Percentiles rank a stretch among this genome's conserved stretches.
Evolutionary conservation across 2,797 vertebrate species (phyloP).

Genomic region (Galago senegalensis): DNA sequence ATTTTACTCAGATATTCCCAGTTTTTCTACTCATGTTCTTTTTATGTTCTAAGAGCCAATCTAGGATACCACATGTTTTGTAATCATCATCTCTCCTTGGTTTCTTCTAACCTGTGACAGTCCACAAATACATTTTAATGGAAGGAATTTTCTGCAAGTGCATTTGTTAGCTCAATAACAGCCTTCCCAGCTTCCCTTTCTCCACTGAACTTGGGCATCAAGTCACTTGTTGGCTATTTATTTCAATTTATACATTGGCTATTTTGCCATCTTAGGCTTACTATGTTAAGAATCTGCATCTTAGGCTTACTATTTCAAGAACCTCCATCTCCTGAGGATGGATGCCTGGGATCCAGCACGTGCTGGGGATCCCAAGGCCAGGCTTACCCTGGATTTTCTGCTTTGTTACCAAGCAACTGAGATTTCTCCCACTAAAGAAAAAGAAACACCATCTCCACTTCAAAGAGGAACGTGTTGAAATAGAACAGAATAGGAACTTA

Average conservation of each 20-base stretch:
- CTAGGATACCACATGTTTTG: not conserved
- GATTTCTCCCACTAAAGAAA: not conserved
- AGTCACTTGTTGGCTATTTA: not conserved
- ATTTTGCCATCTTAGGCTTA: not conserved
- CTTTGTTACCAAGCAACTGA: constrained; percentile 44
- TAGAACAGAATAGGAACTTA: not conserved
- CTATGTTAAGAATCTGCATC: not conserved
- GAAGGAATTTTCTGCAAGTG: not conserved
- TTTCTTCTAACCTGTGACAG: not conserved
- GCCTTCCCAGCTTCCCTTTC: not conserved
- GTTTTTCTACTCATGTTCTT: not conserved
- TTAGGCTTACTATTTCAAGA: not conserved
- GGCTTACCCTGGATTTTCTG: not conserved
- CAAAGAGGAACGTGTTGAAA: not conserved
- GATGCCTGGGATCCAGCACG: not conserved
- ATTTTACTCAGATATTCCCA: constrained; percentile 31
- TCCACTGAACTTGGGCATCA: not conserved
- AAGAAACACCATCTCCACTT: not conserved
- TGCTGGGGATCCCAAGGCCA: not conserved
- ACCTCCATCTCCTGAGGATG: not conserved
- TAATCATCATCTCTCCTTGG: not conserved
- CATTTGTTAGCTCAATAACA: not conserved
- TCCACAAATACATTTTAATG: not conserved
- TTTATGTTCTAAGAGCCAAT: not conserved
- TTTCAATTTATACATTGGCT: not conserved